Percentiles rank a stretch among this genome's conserved stretches.
phyloP scores from a whole-genome alignment of 2,797 vertebrate species.

The Phalanger gymnotis region DNA sequence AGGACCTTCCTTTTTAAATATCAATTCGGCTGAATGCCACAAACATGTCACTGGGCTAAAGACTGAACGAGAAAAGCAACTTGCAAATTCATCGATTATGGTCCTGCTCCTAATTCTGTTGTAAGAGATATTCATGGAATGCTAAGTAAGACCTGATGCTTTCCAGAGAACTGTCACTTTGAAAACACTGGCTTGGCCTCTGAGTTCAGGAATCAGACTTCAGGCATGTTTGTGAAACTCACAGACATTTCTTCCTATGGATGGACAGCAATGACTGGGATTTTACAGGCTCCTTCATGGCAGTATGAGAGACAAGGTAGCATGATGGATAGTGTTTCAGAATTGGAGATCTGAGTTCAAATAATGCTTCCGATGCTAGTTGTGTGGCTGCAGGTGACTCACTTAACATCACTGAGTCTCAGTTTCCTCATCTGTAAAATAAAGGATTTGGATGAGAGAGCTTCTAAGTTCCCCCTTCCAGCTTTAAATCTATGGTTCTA shows the following conservation, averaged over 20 bases:
- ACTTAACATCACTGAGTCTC: not conserved
- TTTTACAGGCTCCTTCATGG: too few relatives aligned
- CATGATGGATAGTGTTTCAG: too few relatives aligned
- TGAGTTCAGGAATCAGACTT: not conserved
- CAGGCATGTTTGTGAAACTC: too few relatives aligned
- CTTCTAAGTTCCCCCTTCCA: too few relatives aligned
- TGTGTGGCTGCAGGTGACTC: not conserved
- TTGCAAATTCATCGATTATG: not conserved
- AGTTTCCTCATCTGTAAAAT: not conserved
- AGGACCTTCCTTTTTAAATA: not conserved
- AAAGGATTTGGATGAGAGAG: too few relatives aligned
- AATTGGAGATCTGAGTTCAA: too few relatives aligned
- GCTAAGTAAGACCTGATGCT: not conserved
- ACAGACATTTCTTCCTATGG: too few relatives aligned
- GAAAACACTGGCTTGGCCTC: not conserved
- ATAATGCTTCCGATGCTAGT: not conserved
- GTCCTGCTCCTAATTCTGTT: not conserved
- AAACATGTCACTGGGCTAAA: not conserved
- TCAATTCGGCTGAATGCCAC: not conserved
- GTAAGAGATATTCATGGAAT: not conserved
- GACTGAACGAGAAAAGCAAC: not conserved
- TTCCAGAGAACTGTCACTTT: not conserved
- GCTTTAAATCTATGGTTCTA: too few relatives aligned
- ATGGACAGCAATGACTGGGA: too few relatives aligned
- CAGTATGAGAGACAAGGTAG: too few relatives aligned